Conservation (phyloP, 1,140 invertebrate species). For the Drosophila seguyi region DNA sequence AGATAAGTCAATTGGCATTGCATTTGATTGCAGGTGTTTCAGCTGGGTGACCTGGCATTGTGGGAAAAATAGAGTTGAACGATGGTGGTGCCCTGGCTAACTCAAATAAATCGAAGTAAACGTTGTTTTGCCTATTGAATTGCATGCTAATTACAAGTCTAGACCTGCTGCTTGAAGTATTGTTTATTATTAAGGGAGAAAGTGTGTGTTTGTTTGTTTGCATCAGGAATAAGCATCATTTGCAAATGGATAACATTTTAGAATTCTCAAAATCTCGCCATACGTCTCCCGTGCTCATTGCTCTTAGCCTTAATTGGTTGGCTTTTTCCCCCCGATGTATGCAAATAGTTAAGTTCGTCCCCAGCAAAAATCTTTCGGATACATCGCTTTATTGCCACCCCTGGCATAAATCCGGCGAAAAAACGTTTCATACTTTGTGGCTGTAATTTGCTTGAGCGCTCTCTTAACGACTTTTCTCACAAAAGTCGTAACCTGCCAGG, state of each 20-base stretch:
- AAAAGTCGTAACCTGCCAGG: constrained; percentile 73
- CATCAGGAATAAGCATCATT: not conserved
- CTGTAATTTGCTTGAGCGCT: constrained; percentile 69
- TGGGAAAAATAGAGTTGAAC: not conserved
- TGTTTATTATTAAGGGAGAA: not conserved
- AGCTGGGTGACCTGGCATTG: not conserved
- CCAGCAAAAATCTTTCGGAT: not conserved
- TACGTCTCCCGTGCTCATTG: not conserved
- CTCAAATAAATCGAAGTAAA: not conserved
- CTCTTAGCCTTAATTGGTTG: not conserved
- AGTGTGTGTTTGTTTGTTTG: no score
- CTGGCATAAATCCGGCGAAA: constrained; percentile 33
- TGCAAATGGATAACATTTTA: not conserved
- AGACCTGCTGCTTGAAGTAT: not conserved
- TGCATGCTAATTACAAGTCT: not conserved
- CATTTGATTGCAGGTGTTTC: constrained; percentile 62
- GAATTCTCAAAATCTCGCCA: not conserved
- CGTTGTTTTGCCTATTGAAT: not conserved
- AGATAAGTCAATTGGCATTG: constrained; percentile 78
- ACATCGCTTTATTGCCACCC: constrained; percentile 13
- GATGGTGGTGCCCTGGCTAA: no score
- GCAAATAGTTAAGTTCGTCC: not conserved
- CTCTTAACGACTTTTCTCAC: constrained; percentile 71
- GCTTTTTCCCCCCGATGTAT: not conserved
- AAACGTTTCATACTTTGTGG: constrained; percentile 62